Percentiles rank a stretch among this genome's conserved stretches.
phyloP scores from a whole-genome alignment of 2,888 invertebrate genomes.

The Cotesia congregata region DNA sequence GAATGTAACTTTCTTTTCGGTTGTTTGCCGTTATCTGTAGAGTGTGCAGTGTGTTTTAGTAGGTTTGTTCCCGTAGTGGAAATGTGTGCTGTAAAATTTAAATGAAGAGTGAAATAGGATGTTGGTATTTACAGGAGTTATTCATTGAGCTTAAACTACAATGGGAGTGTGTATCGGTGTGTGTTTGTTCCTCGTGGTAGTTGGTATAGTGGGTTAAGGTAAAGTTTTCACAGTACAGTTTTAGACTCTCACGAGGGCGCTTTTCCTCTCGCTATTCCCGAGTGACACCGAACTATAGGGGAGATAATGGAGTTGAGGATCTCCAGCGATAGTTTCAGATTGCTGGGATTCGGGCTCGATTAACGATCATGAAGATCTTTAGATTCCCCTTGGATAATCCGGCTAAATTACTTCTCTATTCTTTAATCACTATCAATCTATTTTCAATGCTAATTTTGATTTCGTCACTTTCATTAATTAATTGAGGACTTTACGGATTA shows the following conservation, averaged over 20 bases:
- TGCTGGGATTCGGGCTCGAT: slow-evolving; percentile 24
- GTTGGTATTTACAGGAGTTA: slow-evolving; percentile 56
- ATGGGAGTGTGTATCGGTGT: slow-evolving; percentile 26
- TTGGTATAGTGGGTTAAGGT: neutral
- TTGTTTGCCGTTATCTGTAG: neutral
- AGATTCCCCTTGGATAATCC: neutral
- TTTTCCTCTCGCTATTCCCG: slow-evolving; percentile 15
- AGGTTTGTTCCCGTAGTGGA: neutral
- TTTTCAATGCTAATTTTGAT: slow-evolving; percentile 2
- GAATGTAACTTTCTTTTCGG: neutral
- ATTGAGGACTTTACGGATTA: neutral
- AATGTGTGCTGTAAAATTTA: slow-evolving; percentile 24
- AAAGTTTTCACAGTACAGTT: slow-evolving; percentile 11
- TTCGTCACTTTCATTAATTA: neutral
- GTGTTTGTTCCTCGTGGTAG: slow-evolving; percentile 17
- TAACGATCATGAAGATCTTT: slow-evolving; percentile 31
- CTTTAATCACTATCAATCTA: slow-evolving; percentile 4
- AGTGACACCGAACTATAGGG: neutral
- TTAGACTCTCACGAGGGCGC: slow-evolving; percentile 22
- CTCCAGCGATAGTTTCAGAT: slow-evolving; percentile 35
- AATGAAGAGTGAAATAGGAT: slow-evolving; percentile 39
- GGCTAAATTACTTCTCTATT: neutral
- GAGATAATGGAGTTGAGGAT: slow-evolving; percentile 23
- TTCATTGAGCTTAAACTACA: slow-evolving; percentile 50
- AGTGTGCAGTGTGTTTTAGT: slow-evolving; percentile 16